Base-by-base conservation (phyloP, 2,113 vertebrate species). In the Xenopus borealis region DNA sequence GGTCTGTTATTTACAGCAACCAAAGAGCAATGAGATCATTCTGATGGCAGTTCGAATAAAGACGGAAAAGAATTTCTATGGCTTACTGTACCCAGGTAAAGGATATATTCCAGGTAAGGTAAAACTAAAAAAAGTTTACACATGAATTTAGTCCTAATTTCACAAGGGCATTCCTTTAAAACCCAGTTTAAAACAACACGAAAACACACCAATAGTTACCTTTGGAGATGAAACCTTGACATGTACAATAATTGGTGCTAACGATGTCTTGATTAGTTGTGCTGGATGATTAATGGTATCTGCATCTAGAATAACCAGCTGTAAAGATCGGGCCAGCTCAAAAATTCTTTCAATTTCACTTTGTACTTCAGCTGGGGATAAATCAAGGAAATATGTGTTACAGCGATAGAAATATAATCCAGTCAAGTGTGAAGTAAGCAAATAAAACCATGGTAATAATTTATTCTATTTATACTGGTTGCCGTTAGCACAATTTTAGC, bases 151-250 rank as follows among this genome's bases (percentile, higher is more conserved):
- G 23, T 27, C 23, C 23, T 27, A 27, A 27, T 27, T 27, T 27
- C 23, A 27, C 23, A 27, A 27, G 23, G 23, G 23, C 23, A 27
- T 27, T 27, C 23, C 23, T 27, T 27, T 27, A 27, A 27, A 2
- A 27, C 1, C 23, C 23, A 27, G 1, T 27, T 27, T 27, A 27
- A 27, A 27, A 3, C 23, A 27, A 27, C 23, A 27, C 23, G 3
- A 27, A 27, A 27, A 27, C 3, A 70, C 16, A n/a, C 70, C 67
- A 59, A 12, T 20, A 23, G 66, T 87, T 90, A 99, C 97, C 95
- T 99, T 99, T 68, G 96, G 95, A 72, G 97, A 99, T 75, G 97
- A 98, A 78, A 99, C 96, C 91, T 99, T 99, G 17, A 99, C 96
- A 1, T 98, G 96, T 80, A 98, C 93, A 40, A 99, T 96, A 82